Base-by-base conservation (phyloP, 2,113 vertebrate species). In the Clupea harengus region DNA sequence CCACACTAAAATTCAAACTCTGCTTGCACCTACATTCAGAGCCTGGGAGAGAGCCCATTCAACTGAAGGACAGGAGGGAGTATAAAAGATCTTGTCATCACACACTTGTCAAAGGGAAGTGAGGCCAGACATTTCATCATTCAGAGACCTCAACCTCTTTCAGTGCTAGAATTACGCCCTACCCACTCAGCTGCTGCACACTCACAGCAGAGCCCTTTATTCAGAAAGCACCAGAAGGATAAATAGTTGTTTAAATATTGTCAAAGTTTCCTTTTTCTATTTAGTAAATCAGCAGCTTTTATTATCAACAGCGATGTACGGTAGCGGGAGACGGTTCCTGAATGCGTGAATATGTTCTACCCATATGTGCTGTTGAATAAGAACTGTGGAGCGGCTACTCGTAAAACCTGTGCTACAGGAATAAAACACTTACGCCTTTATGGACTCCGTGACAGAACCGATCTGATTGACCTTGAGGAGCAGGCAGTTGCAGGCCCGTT, bases 401-500 rank as follows among this genome's bases (percentile, higher is more conserved):
- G 25, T 32, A 32, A 4, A 15, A 46, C 28, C 15, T 54, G n/a
- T 9, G 20, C 3, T 13, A 15, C 7, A 7, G 20, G 54, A 20
- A 6, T 4, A 60, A 1, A 45, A 44, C 84, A 96, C 97, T 96
- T 92, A 98, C 97, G 97, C 97, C 91, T 97, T 97, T 84, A 98
- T 97, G 92, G 97, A 95, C 92, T 98, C 97, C 0, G 97, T 97
- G 88, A 98, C 96, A 0, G 97, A 97, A 85, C 97, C 97, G 0
- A 97, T 98, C 93, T 98, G 97, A 92, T 97, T 98, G 93, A 98
- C 97, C 93, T 98, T 98, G 82, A 98, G 96, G 89, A 98, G 94
- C 83, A 98, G 93, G 83, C 97, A 97, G 92, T 98, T 98, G 93
- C 97, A 98, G 91, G 97, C 96, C 91, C 97, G 97, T 67, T 98